A percentile compares a stretch with the other conserved stretches of the same genome.
These are phyloP conservation scores for Nylanderia fulva DNA, from an alignment of 1,140 invertebrate species.

Conservation along the genomic window DNA sequence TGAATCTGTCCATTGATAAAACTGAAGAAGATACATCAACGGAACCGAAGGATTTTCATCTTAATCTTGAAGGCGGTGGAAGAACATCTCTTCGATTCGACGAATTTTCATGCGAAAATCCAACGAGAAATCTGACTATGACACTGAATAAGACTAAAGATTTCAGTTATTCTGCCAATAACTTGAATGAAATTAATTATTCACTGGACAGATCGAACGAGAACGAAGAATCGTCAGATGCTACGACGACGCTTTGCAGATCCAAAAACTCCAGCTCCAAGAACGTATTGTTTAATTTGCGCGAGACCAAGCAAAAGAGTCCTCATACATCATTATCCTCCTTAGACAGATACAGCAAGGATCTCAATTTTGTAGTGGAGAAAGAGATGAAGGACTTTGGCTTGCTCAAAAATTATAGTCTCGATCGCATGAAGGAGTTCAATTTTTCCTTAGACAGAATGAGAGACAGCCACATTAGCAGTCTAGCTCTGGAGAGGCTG, in stretches of 20 bases:
- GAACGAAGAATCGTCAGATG: constrained; percentile 67
- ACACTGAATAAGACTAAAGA: constrained; percentile 77
- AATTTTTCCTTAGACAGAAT: constrained; percentile 74
- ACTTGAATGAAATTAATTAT: constrained; percentile 67
- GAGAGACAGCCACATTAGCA: constrained; percentile 72
- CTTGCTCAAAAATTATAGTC: constrained; percentile 74
- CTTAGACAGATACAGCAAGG: constrained; percentile 65
- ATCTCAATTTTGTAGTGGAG: constrained; percentile 69
- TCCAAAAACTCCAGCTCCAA: constrained; percentile 72
- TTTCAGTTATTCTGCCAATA: constrained; percentile 57
- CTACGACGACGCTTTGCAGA: constrained; percentile 55
- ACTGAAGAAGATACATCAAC: constrained; percentile 64
- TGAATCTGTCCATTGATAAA: constrained; percentile 75
- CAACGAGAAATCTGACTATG: constrained; percentile 65
- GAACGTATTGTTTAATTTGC: constrained; percentile 74
- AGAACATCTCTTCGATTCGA: constrained; percentile 67
- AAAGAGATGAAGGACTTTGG: constrained; percentile 76
- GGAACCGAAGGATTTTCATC: constrained; percentile 70
- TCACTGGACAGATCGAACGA: constrained; percentile 70
- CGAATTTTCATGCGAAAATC: constrained; percentile 60
- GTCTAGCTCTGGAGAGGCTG: constrained; percentile 73
- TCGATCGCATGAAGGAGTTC: constrained; percentile 77
- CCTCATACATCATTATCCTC: constrained; percentile 64
- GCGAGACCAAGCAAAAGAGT: constrained; percentile 72
- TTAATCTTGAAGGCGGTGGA: constrained; percentile 50